These are phyloP conservation scores for Leptoteleia sp. DNA, from an alignment of 1,140 invertebrate genomes.

Conservation along the genomic window DNA sequence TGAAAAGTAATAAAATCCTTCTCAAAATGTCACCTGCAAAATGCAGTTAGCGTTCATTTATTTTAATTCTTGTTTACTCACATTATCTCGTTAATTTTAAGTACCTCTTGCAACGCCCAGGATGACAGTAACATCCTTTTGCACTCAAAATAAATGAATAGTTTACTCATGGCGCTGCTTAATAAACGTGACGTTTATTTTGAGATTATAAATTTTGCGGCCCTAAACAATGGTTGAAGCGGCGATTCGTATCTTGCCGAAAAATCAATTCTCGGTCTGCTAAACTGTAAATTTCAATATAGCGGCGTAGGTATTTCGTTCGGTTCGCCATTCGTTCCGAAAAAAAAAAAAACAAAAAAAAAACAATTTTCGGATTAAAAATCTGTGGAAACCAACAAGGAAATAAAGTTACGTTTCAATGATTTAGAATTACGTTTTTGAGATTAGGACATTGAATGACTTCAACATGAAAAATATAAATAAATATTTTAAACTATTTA, in stretches of 20 bases:
- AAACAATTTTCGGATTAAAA: too few species aligned
- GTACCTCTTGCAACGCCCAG: conserved; percentile 28
- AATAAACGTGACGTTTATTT: conserved; percentile 46
- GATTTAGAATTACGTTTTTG: too few species aligned
- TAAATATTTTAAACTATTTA: too few species aligned
- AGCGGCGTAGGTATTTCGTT: not conserved
- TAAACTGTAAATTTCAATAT: not conserved
- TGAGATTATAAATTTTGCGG: conserved; percentile 35
- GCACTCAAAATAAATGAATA: conserved; percentile 51
- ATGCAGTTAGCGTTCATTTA: conserved; percentile 35
- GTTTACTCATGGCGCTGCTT: conserved; percentile 37
- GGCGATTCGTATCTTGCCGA: conserved; percentile 1
- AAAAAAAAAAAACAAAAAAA: too few species aligned
- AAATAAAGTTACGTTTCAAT: too few species aligned
- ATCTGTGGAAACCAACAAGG: too few species aligned
- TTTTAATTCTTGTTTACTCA: conserved; percentile 47
- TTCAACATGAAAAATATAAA: too few species aligned
- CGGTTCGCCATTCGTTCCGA: not conserved
- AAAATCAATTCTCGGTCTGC: conserved; percentile 12
- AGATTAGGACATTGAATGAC: too few species aligned
- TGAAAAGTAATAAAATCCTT: conserved; percentile 19
- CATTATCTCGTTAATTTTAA: conserved; percentile 52
- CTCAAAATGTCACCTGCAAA: conserved; percentile 25
- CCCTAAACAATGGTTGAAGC: conserved; percentile 4
- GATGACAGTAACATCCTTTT: conserved; percentile 52